A percentile compares a stretch with the other conserved stretches of the same genome.
Conservation (phyloP, 2,888 invertebrate species). For the Scaptomyza caliginosa region DNA sequence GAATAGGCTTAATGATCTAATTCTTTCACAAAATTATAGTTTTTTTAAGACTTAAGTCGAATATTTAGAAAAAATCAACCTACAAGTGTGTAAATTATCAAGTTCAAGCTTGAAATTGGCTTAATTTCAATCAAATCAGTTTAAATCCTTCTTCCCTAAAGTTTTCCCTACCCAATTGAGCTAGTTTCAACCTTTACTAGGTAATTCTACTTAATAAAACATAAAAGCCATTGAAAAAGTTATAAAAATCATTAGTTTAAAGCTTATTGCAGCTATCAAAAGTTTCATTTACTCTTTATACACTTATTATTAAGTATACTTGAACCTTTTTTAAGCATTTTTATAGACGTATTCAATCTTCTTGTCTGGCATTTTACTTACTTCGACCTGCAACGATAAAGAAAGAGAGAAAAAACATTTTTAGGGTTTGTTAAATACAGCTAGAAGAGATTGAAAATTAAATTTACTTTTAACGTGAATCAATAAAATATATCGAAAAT, state of each 20-base stretch:
- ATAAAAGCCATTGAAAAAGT: neutral
- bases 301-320: neutral
- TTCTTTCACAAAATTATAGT: too few species aligned
- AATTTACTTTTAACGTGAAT: conserved; percentile 77
- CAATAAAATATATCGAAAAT: conserved; percentile 81
- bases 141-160: too few species aligned
- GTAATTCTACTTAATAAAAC: neutral
- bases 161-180: too few species aligned
- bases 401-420: conserved; percentile 38
- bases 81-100: too few species aligned
- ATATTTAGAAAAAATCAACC: too few species aligned
- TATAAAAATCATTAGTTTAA: neutral
- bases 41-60: too few species aligned
- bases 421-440: conserved; percentile 1
- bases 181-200: too few species aligned
- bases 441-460: conserved; percentile 60
- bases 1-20: too few species aligned
- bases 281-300: neutral
- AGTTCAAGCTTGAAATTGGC: too few species aligned
- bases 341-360: neutral
- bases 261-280: neutral
- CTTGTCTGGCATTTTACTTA: conserved; percentile 78
- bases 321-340: neutral
- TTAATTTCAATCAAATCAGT: too few species aligned
- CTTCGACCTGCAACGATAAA: conserved; percentile 84